Conservation (phyloP, 2,113 vertebrate species). For the Anthoscopus minutus region DNA sequence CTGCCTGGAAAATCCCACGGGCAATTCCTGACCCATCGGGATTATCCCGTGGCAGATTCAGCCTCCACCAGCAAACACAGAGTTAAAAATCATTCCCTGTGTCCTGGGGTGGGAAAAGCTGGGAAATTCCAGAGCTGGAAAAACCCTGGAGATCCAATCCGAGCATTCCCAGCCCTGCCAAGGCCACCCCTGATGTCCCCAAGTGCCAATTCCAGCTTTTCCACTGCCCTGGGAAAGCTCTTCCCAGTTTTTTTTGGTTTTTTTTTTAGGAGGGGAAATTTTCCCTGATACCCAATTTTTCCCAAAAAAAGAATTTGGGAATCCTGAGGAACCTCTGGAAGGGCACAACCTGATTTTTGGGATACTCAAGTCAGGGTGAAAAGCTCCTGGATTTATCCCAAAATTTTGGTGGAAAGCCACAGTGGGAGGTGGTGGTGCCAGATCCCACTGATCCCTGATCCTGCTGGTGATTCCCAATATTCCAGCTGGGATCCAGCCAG, state of each 20-base stretch:
- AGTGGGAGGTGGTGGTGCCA: background rate
- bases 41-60: fast-evolving
- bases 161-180: background rate
- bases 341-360: background rate
- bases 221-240: background rate
- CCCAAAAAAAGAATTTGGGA: background rate
- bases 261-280: background rate
- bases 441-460: background rate
- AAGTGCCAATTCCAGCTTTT: background rate
- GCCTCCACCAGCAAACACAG: background rate
- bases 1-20: background rate
- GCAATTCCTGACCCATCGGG: too few relatives aligned
- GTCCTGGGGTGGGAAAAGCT: background rate
- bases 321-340: background rate
- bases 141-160: background rate
- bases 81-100: background rate
- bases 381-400: background rate
- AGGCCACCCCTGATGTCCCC: background rate
- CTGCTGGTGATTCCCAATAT: too few relatives aligned
- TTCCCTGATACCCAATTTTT: background rate
- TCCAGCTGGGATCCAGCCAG: background rate
- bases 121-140: background rate
- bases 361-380: too few relatives aligned
- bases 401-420: too few relatives aligned
- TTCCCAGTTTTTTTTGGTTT: too few relatives aligned